Conservation (phyloP, 1,140 invertebrate species). For the Pissodes strobi region DNA sequence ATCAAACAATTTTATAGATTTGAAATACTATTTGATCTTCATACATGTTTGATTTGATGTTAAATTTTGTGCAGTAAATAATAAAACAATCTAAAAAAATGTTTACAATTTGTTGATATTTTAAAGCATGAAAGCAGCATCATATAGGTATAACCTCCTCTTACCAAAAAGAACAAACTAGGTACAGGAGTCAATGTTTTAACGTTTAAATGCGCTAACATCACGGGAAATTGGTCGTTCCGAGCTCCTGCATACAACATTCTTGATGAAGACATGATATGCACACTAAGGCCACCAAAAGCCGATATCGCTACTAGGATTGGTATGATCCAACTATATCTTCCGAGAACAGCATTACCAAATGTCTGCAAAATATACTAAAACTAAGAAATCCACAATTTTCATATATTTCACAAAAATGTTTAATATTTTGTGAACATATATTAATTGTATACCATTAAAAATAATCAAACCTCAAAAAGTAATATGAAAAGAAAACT, state of each 20-base stretch:
- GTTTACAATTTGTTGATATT: too few relatives aligned
- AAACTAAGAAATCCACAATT: slow-evolving; percentile 16
- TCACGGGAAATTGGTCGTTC: slow-evolving; percentile 84
- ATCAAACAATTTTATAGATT: slow-evolving; percentile 1
- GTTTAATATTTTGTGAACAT: too few relatives aligned
- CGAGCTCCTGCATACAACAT: slow-evolving; percentile 91
- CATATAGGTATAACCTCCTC: too few relatives aligned
- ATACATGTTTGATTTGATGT: too few relatives aligned
- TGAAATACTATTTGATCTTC: too few relatives aligned
- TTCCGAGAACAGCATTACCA: slow-evolving; percentile 73
- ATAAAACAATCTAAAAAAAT: too few relatives aligned
- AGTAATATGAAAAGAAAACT: slow-evolving; percentile 52
- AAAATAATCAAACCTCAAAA: too few relatives aligned
- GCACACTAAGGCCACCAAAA: slow-evolving; percentile 84
- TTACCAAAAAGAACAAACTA: slow-evolving; percentile 83
- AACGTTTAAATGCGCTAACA: slow-evolving; percentile 84
- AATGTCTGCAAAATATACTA: slow-evolving; percentile 69
- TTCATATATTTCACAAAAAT: too few relatives aligned
- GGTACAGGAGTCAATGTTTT: slow-evolving; percentile 82
- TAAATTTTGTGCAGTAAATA: slow-evolving; percentile 1
- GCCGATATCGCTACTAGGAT: slow-evolving; percentile 84
- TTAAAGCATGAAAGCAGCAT: too few relatives aligned
- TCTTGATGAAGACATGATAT: slow-evolving; percentile 87
- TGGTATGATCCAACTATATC: slow-evolving; percentile 79
- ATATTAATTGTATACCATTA: too few relatives aligned